Evolutionary conservation across 2,797 vertebrate species (phyloP), one percentile per base, ranked within the genome.

Genomic region (Alcedo atthis): DNA sequence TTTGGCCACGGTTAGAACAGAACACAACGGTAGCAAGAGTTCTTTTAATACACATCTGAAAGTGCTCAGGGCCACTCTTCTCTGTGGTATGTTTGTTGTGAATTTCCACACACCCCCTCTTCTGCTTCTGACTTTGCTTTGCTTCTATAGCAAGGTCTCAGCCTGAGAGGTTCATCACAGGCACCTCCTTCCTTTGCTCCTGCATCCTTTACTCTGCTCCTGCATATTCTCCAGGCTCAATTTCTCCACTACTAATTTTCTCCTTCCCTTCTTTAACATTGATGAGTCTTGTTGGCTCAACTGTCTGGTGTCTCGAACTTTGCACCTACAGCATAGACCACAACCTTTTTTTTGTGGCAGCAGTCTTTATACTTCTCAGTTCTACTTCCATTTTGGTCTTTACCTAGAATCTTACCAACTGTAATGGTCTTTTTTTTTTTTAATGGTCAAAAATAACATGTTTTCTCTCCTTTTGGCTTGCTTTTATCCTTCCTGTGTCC

Each of bases 51-150:
- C 6, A 2, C 6, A 0, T 4, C 26, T 43, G 11, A 78, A 57
- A 15, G 12, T 1, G 0, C 13, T 61, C 21, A 22, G 25, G 16
- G 6, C 30, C 2, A 3, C 26, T 51, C 33, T 10, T 53, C 24
- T 53, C 58, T 1, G 0, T 21, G 5, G 10, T 11, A 7, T 1
- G 4, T 40, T 55, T 32, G 14, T 1, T 25, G 17, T n/a, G 22
- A 53, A 19, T 42, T 20, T 16, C 46, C 33, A 8, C 1, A 1
- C 33, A 9, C 1, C 1, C 5, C 3, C 1, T 16, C 15, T 61
- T 74, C 33, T n/a, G n/a, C 33, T 22, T 10, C 18, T 51, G 54
- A 55, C 45, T 78, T 80, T 21, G 14, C 17, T 49, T 9, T 77
- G 51, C 30, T 48, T 20, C 26, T 12, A 5, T 5, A 30, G 12